Conservation (phyloP, 2,888 invertebrate genomes). For the Choristoneura rosaceana region DNA sequence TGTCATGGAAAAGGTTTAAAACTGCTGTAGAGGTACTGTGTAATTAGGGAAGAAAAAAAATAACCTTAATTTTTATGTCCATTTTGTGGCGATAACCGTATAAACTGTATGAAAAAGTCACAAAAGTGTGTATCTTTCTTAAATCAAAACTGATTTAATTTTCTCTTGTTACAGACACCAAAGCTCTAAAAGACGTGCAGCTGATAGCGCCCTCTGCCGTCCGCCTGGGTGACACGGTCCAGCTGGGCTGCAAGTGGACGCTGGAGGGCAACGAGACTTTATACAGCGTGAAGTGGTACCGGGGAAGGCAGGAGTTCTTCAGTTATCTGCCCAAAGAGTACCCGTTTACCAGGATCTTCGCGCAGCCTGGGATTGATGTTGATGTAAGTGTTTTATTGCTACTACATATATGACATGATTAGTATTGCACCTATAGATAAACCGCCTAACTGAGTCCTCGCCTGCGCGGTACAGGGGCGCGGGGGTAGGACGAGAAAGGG, state of each 20-base stretch:
- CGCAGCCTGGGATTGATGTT: constrained; percentile 88
- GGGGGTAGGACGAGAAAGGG: too few species aligned
- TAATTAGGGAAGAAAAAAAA: too few species aligned
- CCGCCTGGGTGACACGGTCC: constrained; percentile 89
- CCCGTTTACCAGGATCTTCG: constrained; percentile 90
- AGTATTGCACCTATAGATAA: too few species aligned
- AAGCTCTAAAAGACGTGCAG: constrained; percentile 88
- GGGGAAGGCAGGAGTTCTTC: constrained; percentile 91
- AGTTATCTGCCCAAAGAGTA: constrained; percentile 92
- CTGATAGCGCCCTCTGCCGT: constrained; percentile 90
- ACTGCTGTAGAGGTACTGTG: too few species aligned
- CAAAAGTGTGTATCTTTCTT: not conserved
- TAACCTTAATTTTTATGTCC: too few species aligned
- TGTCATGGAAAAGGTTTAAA: too few species aligned
- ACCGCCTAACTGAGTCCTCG: too few species aligned
- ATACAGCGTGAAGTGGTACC: constrained; percentile 94
- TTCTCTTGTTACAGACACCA: constrained; percentile 78
- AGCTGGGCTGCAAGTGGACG: constrained; percentile 90
- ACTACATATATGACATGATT: too few species aligned
- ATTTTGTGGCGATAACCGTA: too few species aligned
- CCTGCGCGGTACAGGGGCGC: too few species aligned
- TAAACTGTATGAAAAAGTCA: too few species aligned
- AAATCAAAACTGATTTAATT: not conserved
- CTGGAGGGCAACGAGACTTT: constrained; percentile 89
- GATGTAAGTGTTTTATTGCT: constrained; percentile 86